Evolutionary conservation across 2,888 invertebrate species (phyloP), one percentile per base, ranked within the genome.

Genomic region (Archaeoteleia sp.): DNA sequence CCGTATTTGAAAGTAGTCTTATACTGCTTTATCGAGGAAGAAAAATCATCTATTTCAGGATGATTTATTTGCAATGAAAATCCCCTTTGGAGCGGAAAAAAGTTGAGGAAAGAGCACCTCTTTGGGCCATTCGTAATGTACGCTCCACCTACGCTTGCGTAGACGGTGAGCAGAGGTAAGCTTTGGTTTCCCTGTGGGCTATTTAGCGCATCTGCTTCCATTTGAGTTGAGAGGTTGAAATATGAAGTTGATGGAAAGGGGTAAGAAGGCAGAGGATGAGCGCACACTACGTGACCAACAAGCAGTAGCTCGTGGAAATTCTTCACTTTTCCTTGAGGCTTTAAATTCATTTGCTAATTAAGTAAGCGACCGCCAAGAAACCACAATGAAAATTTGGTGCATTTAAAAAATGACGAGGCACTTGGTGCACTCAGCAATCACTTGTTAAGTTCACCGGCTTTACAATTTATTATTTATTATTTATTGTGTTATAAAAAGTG

Each of bases 181-280:
- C 73, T 77, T 75, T 60, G 74, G 76, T 75, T 76, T 80, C 81
- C 75, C 81, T 74, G 72, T 66, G 76, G 78, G 82, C 82, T 81
- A 82, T 82, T 82, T 81, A 80, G 79, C 73, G 77, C 82, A 82
- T 81, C 82, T 82, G 82, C 78, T 73, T 79, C 82, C 65, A 66
- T 51, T 49, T 25, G 49, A 51, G 42, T 37, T 43, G 49, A 46
- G 53, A 29, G 53, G 45, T 60, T 35, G 37, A 49, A 57, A 57
- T 66, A 45, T 49, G 68, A 53, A 48, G 57, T 54, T 68, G 58
- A 63, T 63, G 55, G 55, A 67, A 67, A 61, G 55, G 40, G 61
- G 43, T 34, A 27, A 23, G 54, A 43, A 68, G 35, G 37, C 43
- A 43, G 55, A 63, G 55, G 58, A 60, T 54, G 51, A 65, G 66